Evolutionary conservation across 2,888 invertebrate genomes (phyloP).

Genomic region (Periphyllus acericola): DNA sequence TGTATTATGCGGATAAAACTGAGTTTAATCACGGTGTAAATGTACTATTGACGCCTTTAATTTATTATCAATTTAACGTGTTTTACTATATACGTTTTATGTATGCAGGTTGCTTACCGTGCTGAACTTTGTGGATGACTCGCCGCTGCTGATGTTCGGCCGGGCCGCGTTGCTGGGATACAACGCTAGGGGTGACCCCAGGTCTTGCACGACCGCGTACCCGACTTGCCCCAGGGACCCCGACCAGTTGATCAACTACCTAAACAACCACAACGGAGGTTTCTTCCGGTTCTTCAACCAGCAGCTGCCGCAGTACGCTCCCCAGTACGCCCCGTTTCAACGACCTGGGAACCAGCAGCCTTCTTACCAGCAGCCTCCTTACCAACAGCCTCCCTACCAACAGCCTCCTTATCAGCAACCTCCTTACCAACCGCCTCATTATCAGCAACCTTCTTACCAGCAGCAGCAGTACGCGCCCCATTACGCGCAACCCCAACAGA

Average conservation of each 20-base stretch:
- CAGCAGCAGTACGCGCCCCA: constrained; percentile 29
- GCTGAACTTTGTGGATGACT: constrained; percentile 71
- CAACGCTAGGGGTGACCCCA: constrained; percentile 74
- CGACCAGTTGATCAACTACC: constrained; percentile 78
- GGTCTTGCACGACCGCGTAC: constrained; percentile 75
- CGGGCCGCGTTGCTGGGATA: constrained; percentile 81
- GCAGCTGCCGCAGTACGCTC: constrained; percentile 63
- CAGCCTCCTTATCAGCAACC: background rate
- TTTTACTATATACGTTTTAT: too few species aligned
- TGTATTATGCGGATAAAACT: too few species aligned
- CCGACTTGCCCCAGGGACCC: constrained; percentile 79
- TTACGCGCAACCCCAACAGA: background rate
- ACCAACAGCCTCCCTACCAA: background rate
- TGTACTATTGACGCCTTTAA: too few species aligned
- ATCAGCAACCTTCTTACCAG: background rate
- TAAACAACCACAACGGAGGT: constrained; percentile 87
- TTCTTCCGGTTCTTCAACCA: constrained; percentile 81
- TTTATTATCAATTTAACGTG: too few species aligned
- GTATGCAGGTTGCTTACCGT: constrained; percentile 72
- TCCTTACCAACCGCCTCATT: background rate
- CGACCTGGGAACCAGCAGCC: constrained; percentile 7
- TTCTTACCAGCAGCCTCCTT: background rate
- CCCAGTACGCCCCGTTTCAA: constrained; percentile 63
- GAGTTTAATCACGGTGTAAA: too few species aligned
- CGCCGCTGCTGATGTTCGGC: constrained; percentile 79